Percentiles rank a stretch among this genome's conserved stretches.
These are phyloP conservation scores for Trichonephila clavipes DNA, from an alignment of 1,140 invertebrate species.

Conservation along the genomic window DNA sequence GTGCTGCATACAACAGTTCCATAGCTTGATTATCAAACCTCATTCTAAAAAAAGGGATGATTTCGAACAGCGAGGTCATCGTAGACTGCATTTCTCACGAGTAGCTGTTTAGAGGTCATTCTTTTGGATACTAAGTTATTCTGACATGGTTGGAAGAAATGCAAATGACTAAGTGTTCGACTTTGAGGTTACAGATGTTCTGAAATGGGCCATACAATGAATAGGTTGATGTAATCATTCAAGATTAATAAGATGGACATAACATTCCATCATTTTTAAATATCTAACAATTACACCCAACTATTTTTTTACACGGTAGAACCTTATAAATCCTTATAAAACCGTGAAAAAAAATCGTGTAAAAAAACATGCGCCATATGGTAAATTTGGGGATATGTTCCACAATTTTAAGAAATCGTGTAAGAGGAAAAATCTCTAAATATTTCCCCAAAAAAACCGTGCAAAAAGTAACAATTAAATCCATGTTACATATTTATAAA, in stretches of 20 bases:
- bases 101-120: slow-evolving; percentile 1
- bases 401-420: too few species aligned
- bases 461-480: too few species aligned
- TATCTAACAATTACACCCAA: too few species aligned
- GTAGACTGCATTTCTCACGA: background rate
- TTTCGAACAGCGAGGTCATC: background rate
- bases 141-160: background rate
- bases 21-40: background rate
- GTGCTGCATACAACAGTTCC: background rate
- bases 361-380: too few species aligned
- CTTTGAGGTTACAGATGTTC: background rate
- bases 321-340: too few species aligned
- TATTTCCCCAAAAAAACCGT: too few species aligned
- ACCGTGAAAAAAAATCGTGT: too few species aligned
- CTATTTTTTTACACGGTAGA: too few species aligned
- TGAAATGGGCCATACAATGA: background rate
- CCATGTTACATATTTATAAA: too few species aligned
- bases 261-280: too few species aligned
- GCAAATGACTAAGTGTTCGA: background rate
- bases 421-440: too few species aligned
- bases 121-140: background rate
- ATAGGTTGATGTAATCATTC: background rate
- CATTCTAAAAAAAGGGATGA: background rate
- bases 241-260: background rate
- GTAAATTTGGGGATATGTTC: too few species aligned